phyloP scores from a whole-genome alignment of 2,797 vertebrate species.

The Mus minutoides region DNA sequence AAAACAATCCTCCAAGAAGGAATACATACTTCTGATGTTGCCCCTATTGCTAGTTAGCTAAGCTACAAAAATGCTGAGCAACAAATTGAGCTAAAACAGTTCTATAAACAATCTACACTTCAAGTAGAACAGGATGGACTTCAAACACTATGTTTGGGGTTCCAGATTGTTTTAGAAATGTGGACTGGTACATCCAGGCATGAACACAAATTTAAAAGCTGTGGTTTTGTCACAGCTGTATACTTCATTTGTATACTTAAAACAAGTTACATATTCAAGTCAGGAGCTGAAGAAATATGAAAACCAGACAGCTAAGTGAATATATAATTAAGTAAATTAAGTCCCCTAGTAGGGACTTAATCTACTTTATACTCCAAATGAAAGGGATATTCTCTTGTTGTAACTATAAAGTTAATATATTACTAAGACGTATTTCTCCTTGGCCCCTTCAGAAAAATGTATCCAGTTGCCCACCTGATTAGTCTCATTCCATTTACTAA shows the following conservation, averaged over 20 bases:
- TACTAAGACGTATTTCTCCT: background rate
- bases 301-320: background rate
- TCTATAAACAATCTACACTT: background rate
- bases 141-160: background rate
- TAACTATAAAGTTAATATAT: background rate
- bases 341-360: background rate
- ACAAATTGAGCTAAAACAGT: conserved; percentile 25
- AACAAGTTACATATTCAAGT: conserved; percentile 12
- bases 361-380: background rate
- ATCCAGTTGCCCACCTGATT: background rate
- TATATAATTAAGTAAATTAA: conserved; percentile 36
- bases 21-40: background rate
- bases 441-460: background rate
- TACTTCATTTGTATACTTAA: background rate
- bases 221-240: background rate
- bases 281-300: conserved; percentile 35
- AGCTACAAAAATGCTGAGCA: conserved; percentile 22
- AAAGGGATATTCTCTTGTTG: background rate
- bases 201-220: background rate
- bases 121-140: background rate
- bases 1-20: conserved; percentile 6
- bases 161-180: background rate
- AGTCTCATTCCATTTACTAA: conserved; percentile 43
- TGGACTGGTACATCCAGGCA: background rate
- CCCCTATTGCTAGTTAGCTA: background rate